Evolutionary conservation across 2,888 invertebrate genomes (phyloP), one percentile per base, ranked within the genome.

Genomic region (Trissolcus japonicus): DNA sequence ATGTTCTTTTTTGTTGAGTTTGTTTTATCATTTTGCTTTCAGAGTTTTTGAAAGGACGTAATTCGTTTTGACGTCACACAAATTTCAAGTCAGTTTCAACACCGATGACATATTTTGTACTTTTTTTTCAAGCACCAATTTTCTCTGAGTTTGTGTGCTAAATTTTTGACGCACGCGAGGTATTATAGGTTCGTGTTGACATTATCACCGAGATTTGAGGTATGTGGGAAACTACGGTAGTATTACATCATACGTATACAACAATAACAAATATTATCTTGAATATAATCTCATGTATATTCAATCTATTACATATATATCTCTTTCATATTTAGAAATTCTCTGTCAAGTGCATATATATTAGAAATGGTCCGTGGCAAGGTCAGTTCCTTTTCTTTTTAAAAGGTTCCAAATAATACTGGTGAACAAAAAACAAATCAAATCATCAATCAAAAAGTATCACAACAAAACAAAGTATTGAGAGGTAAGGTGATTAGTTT

Each of bases 201-300:
- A 54, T 68, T 68, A 68, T 25, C 60, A 54, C 46, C 14, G 46
- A 2, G 41, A 51, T 66, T 29, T 50, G 17, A 66, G 43, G 6
- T 19, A 40, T 55, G 54, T 60, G 50, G 60, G 60, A 68, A 53
- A 68, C 51, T 19, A 60, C 40, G 40, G 46, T 54, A 68, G 19
- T 29, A 46, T 68, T 68, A 60, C 68, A 68, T 60, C 60, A 68
- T 14, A 35, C 0, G 7, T 19, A 56, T 53, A 46, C n/a, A 21
- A 68, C 68, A 68, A 68, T 60, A 17, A 68, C 54, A 51, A 41
- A 19, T 53, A 40, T 46, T 60, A 60, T 60, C 60, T 17, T 17
- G 13, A 50, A 16, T n/a, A 11, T 16, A 56, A 66, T 66, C 65
- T 65, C 43, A 63, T 63, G 54, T 65, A 56, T 56, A 65, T 65